These are phyloP conservation scores for Carassius carassius DNA, from an alignment of 2,113 vertebrate genomes.

Conservation along the genomic window DNA sequence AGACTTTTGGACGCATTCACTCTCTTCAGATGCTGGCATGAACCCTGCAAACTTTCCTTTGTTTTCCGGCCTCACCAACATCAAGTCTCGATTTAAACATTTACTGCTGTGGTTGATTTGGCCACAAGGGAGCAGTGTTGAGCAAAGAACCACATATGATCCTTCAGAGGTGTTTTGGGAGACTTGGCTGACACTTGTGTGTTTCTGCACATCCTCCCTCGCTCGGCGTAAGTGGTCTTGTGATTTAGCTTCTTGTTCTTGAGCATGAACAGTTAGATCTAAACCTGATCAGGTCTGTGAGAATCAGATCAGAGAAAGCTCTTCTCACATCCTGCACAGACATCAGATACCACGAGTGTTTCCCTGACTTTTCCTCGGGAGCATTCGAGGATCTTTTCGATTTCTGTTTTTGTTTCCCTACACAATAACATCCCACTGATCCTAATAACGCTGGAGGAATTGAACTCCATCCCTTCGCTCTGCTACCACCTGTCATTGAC, in stretches of 20 bases:
- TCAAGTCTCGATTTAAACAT: not conserved
- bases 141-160: not conserved
- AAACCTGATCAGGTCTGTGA: too few species aligned
- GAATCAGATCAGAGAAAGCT: not conserved
- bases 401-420: constrained; percentile 6
- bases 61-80: not conserved
- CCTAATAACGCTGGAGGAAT: constrained; percentile 53
- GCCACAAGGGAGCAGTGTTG: constrained; percentile 41
- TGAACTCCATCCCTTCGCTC: constrained; percentile 6
- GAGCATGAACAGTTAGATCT: not conserved
- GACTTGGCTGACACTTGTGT: too few species aligned
- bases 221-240: too few species aligned
- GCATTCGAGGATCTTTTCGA: not conserved
- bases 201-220: too few species aligned
- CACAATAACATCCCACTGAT: constrained; percentile 40
- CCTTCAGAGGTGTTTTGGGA: not conserved
- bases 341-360: not conserved
- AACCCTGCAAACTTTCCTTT: not conserved
- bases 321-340: too few species aligned
- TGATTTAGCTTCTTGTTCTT: too few species aligned
- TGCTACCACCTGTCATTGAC: constrained; percentile 60
- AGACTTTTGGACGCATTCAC: too few species aligned
- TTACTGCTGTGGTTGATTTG: not conserved
- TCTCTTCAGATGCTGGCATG: too few species aligned
- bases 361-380: not conserved